These are phyloP conservation scores for Microtus montanus DNA, from an alignment of 2,113 vertebrate genomes.

Conservation along the genomic window DNA sequence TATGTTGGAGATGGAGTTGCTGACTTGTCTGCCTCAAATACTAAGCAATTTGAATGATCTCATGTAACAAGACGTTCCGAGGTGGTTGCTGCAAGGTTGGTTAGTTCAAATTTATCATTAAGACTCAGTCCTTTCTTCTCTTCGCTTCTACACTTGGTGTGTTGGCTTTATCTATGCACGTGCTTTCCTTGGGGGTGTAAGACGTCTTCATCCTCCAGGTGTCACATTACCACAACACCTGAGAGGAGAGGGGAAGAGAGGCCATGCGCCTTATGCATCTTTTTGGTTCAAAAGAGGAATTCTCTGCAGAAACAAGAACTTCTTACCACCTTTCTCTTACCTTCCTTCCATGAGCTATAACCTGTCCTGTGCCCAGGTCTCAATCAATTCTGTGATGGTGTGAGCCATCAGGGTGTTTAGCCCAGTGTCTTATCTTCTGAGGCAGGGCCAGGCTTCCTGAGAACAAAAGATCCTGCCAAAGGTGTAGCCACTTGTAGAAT, in stretches of 20 bases:
- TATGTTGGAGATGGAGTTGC: background rate
- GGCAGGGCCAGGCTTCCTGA: background rate
- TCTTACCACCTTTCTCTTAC: background rate
- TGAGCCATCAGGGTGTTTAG: background rate
- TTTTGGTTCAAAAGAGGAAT: background rate
- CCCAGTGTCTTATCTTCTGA: background rate
- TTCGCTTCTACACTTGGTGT: background rate
- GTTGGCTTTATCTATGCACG: background rate
- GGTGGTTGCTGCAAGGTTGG: background rate
- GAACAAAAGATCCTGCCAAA: background rate
- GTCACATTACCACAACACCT: background rate
- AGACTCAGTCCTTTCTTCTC: background rate
- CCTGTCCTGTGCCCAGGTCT: background rate
- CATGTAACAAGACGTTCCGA: background rate
- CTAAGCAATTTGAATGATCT: background rate
- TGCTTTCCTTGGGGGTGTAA: background rate
- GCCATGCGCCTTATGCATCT: background rate
- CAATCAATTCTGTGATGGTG: background rate
- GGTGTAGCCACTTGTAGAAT: background rate
- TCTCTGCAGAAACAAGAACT: constrained; percentile 14
- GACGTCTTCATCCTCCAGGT: background rate
- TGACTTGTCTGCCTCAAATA: background rate
- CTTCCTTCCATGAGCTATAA: background rate
- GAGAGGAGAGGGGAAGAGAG: background rate
- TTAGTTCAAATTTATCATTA: background rate